Percentiles rank a stretch among this genome's conserved stretches.
phyloP scores from a whole-genome alignment of 2,888 invertebrate genomes.

The Leptothorax acervorum region DNA sequence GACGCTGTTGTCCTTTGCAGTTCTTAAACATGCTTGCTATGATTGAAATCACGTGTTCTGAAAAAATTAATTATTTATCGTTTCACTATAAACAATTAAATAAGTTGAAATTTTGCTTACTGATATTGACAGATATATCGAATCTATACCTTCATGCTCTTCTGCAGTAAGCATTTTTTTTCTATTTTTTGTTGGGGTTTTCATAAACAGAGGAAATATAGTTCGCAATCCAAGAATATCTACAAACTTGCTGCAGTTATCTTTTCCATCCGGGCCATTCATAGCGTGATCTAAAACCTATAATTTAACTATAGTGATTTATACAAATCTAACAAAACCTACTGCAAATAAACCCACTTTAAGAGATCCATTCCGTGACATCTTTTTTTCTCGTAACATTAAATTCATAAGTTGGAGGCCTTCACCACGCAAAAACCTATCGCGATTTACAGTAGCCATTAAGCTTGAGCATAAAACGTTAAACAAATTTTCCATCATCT shows the following conservation, averaged over 20 bases:
- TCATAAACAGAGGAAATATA: constrained; percentile 99
- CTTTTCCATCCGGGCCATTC: constrained; percentile 96
- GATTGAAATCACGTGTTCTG: constrained; percentile 97
- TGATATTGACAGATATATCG: not conserved
- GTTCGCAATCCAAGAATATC: constrained; percentile 98
- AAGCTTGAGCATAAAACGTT: constrained; percentile 97
- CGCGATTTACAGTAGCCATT: constrained; percentile 95
- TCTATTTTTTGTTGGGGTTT: constrained; percentile 95
- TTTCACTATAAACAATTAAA: not conserved
- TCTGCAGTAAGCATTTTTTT: constrained; percentile 93
- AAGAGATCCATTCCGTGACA: constrained; percentile 97
- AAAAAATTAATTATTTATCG: constrained; percentile 38
- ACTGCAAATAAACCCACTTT: constrained; percentile 87
- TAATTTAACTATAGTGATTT: not conserved
- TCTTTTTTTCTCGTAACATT: constrained; percentile 99
- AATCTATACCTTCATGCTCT: constrained; percentile 92
- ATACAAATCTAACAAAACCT: not conserved
- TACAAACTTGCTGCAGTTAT: constrained; percentile 99
- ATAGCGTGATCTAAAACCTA: constrained; percentile 97
- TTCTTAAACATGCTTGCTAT: constrained; percentile 97
- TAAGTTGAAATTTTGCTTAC: not conserved
- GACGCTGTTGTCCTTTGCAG: constrained; percentile 95
- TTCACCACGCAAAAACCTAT: constrained; percentile 97
- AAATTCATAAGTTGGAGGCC: constrained; percentile 99
- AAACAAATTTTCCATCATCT: constrained; percentile 99